Conservation (phyloP, 2,888 invertebrate genomes). For the Axea sp. region DNA sequence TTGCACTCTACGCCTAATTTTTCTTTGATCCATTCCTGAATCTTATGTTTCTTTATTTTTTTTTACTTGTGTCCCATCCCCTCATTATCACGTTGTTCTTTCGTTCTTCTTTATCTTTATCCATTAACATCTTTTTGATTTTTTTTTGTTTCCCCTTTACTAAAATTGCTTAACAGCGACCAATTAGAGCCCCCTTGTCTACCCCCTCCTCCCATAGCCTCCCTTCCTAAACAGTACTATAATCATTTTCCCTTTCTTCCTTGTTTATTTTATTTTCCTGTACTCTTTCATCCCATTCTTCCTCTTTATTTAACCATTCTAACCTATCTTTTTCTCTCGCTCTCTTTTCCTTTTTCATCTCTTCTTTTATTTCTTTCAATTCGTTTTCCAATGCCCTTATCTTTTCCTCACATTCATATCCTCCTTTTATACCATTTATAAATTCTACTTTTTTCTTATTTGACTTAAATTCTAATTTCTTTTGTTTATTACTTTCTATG, state of each 20-base stretch:
- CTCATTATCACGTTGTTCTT: not conserved
- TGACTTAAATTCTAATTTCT: too few species aligned
- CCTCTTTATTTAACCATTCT: slow-evolving; percentile 6
- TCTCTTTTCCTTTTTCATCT: too few species aligned
- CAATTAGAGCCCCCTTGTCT: too few species aligned
- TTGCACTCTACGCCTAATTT: not conserved
- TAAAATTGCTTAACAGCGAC: not conserved
- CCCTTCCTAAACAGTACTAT: too few species aligned
- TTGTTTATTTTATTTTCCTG: not conserved
- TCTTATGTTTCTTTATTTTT: not conserved
- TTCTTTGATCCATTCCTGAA: not conserved
- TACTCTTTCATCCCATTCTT: not conserved
- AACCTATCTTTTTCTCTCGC: not conserved
- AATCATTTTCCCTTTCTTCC: not conserved
- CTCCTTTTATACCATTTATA: not conserved
- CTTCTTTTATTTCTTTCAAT: not conserved
- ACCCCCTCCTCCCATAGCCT: too few species aligned
- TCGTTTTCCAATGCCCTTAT: not conserved
- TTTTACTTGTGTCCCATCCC: not conserved
- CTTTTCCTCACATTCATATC: not conserved
- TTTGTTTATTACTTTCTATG: too few species aligned
- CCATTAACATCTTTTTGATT: not conserved
- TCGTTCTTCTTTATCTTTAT: not conserved
- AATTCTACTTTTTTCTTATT: not conserved
- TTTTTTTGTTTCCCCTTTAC: not conserved